Conservation (phyloP, 1,140 invertebrate genomes). For the Whitmania pigra region DNA sequence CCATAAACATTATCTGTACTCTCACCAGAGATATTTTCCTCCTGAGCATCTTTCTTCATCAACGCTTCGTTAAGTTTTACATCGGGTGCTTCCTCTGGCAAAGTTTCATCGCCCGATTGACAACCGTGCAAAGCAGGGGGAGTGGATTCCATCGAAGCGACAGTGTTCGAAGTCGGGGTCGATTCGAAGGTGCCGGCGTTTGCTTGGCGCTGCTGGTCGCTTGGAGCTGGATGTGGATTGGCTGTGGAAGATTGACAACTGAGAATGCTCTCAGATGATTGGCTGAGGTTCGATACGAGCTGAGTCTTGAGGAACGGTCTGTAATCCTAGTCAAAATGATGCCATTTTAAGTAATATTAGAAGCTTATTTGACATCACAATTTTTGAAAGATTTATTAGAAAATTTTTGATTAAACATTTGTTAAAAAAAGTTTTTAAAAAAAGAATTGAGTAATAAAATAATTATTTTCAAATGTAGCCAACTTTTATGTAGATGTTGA, state of each 20-base stretch:
- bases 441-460: neutral
- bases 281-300: slow-evolving; percentile 18
- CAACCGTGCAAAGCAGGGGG: neutral
- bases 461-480: slow-evolving; percentile 13
- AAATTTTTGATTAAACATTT: too few relatives aligned
- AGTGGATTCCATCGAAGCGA: neutral
- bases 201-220: neutral
- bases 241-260: slow-evolving; percentile 21
- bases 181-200: too few relatives aligned
- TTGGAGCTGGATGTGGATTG: neutral
- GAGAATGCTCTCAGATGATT: slow-evolving; percentile 25
- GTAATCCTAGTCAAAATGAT: neutral
- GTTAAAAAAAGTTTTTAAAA: neutral
- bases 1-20: too few relatives aligned
- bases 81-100: neutral
- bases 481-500: slow-evolving; percentile 41
- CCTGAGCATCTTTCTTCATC: neutral
- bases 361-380: too few relatives aligned
- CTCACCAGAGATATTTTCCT: too few relatives aligned
- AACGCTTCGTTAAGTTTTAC: neutral
- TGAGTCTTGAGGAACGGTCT: slow-evolving; percentile 2
- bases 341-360: too few relatives aligned
- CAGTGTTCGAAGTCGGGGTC: neutral
- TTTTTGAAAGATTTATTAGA: too few relatives aligned
- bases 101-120: neutral